Evolutionary conservation across 2,113 vertebrate genomes (phyloP), one percentile per base, ranked within the genome.

Genomic region (Myodes glareolus): DNA sequence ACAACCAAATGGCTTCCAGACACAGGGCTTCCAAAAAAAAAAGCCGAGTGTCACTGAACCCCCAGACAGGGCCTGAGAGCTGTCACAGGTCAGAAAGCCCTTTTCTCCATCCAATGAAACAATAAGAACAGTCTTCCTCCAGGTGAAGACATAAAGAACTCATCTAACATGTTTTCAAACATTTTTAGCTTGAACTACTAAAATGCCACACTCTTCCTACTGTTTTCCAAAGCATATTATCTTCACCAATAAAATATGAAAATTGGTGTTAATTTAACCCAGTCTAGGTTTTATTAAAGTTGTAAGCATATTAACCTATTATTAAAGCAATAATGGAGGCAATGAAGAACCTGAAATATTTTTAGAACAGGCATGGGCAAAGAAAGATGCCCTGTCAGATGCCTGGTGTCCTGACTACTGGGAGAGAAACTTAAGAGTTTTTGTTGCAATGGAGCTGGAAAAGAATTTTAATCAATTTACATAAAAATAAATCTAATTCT

Each of bases 401-500:
- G 29, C 36, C 50, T 88, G 50, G n/a, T 73, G 33, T 80, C 52
- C 45, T n/a, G 39, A 21, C 23, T 76, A 23, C n/a, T 80, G 13
- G 33, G 67, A 81, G 17, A 96, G 50, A 39, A 80, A 39, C 13
- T 92, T 73, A 77, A 47, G 58, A 88, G 17, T 55, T 42, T 95
- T 89, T 36, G 10, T 92, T 7, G 27, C 75, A 76, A 82, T 68
- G 7, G 36, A 68, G 33, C 36, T 36, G 84, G 85, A 58, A 94
- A 29, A 92, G 39, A 81, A 81, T 78, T 87, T 81, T 81, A 76
- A 61, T 29, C 2, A 87, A 52, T 39, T 95, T 50, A 92, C 3
- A 68, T 90, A 45, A 87, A 88, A 94, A 92, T 42, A 75, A 89
- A 63, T 90, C 16, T 89, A 75, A 73, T 89, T 89, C 27, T 42